Conservation (phyloP, 2,888 invertebrate genomes). For the Cabera pusaria region DNA sequence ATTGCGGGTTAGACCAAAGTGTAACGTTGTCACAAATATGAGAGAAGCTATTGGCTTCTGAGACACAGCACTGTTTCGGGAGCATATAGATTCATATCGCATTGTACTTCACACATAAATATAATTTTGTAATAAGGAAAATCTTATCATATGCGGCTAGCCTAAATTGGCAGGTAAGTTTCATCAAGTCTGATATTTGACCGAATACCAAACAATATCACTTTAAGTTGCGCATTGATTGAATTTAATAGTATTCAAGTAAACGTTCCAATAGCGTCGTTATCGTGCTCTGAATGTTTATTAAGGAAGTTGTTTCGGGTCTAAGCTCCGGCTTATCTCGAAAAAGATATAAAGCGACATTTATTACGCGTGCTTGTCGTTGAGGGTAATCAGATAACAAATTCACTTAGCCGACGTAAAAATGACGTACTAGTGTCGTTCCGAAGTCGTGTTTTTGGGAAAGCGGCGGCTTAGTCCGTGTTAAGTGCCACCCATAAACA, state of each 20-base stretch:
- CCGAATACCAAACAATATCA: slow-evolving; percentile 34
- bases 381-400: slow-evolving; percentile 55
- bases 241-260: slow-evolving; percentile 32
- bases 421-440: slow-evolving; percentile 45
- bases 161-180: slow-evolving; percentile 38
- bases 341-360: slow-evolving; percentile 38
- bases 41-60: too few species aligned
- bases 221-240: slow-evolving; percentile 36
- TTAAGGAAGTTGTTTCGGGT: slow-evolving; percentile 20
- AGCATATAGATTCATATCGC: too few species aligned
- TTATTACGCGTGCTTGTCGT: slow-evolving; percentile 50
- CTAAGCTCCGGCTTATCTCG: slow-evolving; percentile 18
- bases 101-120: too few species aligned
- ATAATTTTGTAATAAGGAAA: too few species aligned
- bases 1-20: too few species aligned
- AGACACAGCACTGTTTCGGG: too few species aligned
- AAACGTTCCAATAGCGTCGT: slow-evolving; percentile 13
- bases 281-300: slow-evolving; percentile 20
- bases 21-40: too few species aligned
- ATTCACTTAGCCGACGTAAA: slow-evolving; percentile 56
- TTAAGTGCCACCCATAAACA: slow-evolving; percentile 68
- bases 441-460: slow-evolving; percentile 34
- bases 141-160: too few species aligned
- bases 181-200: slow-evolving; percentile 37
- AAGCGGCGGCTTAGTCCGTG: slow-evolving; percentile 49